phyloP scores from a whole-genome alignment of 2,113 vertebrate genomes.

The Megaleporinus macrocephalus region DNA sequence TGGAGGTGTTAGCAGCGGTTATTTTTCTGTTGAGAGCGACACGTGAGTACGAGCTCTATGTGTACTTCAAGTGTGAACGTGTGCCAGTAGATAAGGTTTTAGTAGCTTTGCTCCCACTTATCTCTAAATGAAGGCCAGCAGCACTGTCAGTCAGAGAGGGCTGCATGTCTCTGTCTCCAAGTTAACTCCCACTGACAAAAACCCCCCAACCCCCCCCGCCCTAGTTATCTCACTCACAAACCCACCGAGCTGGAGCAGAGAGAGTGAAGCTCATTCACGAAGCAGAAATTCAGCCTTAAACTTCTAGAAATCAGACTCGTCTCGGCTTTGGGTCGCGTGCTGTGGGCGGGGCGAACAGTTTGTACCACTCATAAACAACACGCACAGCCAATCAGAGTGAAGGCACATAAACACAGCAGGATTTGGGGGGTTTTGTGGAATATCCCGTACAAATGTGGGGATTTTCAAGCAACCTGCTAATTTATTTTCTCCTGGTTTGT shows the following conservation, averaged over 20 bases:
- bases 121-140: slow-evolving; percentile 25
- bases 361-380: background rate
- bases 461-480: background rate
- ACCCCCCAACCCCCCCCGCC: slow-evolving; percentile 16
- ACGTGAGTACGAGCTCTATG: background rate
- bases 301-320: background rate
- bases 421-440: background rate
- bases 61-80: background rate
- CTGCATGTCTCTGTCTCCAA: background rate
- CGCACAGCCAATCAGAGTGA: background rate
- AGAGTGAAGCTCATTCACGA: too few species aligned
- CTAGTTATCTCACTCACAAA: slow-evolving; percentile 13
- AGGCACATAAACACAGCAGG: background rate
- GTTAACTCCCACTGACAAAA: background rate
- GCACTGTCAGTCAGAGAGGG: background rate
- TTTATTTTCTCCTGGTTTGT: background rate
- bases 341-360: slow-evolving; percentile 5
- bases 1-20: background rate
- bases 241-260: background rate
- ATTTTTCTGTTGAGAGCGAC: background rate
- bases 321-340: background rate
- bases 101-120: slow-evolving; percentile 27
- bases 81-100: slow-evolving; percentile 43
- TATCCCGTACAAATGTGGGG: background rate
- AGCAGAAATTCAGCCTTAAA: too few species aligned